Evolutionary conservation across 2,888 invertebrate genomes (phyloP).

Genomic region (Trichacis sp.): DNA sequence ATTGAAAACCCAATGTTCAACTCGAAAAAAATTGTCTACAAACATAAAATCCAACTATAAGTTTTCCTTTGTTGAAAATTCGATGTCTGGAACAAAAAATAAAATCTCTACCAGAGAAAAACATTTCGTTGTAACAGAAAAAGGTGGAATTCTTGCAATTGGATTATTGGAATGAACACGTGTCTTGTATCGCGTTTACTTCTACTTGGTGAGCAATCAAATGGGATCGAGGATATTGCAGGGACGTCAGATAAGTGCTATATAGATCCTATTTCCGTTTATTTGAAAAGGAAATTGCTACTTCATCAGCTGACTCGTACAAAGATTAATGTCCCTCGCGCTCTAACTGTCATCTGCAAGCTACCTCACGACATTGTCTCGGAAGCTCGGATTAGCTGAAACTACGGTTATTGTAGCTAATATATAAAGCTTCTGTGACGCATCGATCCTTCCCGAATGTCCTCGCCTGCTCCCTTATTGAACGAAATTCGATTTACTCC

Average conservation of each 20-base stretch:
- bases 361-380: constrained; percentile 38
- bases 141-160: background rate
- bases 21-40: too few species aligned
- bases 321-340: constrained; percentile 50
- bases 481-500: background rate
- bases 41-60: too few species aligned
- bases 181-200: too few species aligned
- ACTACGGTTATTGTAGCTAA: constrained; percentile 38
- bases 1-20: too few species aligned
- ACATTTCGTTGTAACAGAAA: background rate
- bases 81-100: too few species aligned
- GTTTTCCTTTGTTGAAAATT: too few species aligned
- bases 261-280: constrained; percentile 64
- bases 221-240: constrained; percentile 35
- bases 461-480: background rate
- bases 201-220: constrained; percentile 23
- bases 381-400: constrained; percentile 39
- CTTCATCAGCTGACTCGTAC: constrained; percentile 61
- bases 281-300: constrained; percentile 65
- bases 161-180: background rate
- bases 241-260: constrained; percentile 53
- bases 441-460: background rate
- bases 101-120: background rate
- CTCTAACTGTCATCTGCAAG: constrained; percentile 42
- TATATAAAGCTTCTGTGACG: constrained; percentile 19